Evolutionary conservation across 2,888 invertebrate species (phyloP).

Genomic region (Conops quadrifasciatus): DNA sequence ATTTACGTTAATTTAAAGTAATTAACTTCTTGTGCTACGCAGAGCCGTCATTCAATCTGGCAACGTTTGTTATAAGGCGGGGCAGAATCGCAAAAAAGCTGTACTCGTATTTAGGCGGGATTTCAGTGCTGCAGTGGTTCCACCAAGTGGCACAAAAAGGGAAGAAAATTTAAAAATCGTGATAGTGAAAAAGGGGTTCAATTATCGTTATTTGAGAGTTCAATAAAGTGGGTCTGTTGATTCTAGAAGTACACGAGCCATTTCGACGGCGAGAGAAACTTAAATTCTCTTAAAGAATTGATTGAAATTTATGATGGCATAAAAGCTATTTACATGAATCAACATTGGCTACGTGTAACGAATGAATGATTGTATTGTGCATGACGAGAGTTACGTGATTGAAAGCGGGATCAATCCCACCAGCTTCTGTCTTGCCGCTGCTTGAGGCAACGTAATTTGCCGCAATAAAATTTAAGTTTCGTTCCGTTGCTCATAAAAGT

Average conservation of each 20-base stretch:
- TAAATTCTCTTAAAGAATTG: conserved; percentile 7
- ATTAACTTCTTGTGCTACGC: conserved; percentile 34
- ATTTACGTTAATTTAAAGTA: conserved; percentile 43
- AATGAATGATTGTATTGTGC: neutral
- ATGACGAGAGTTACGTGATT: conserved; percentile 4
- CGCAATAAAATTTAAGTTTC: conserved; percentile 28
- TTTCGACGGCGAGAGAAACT: too few relatives aligned
- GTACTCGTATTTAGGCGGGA: neutral
- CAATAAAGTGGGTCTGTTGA: too few relatives aligned
- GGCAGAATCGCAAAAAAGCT: neutral
- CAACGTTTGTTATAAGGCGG: neutral
- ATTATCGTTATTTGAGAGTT: neutral
- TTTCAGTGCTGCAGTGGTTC: conserved; percentile 8
- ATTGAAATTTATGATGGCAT: conserved; percentile 22
- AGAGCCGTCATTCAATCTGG: conserved; percentile 24
- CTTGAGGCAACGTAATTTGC: conserved; percentile 18
- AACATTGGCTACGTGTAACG: neutral
- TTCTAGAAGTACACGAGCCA: too few relatives aligned
- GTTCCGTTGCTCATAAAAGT: conserved; percentile 30
- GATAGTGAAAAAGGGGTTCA: too few relatives aligned
- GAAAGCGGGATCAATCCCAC: neutral
- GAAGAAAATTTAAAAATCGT: too few relatives aligned
- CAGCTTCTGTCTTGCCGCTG: neutral
- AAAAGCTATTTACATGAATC: conserved; percentile 26
- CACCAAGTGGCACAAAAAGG: too few relatives aligned